A percentile compares a stretch with the other conserved stretches of the same genome.
Evolutionary conservation across 2,113 vertebrate genomes (phyloP).

Genomic region (Ahaetulla prasina): DNA sequence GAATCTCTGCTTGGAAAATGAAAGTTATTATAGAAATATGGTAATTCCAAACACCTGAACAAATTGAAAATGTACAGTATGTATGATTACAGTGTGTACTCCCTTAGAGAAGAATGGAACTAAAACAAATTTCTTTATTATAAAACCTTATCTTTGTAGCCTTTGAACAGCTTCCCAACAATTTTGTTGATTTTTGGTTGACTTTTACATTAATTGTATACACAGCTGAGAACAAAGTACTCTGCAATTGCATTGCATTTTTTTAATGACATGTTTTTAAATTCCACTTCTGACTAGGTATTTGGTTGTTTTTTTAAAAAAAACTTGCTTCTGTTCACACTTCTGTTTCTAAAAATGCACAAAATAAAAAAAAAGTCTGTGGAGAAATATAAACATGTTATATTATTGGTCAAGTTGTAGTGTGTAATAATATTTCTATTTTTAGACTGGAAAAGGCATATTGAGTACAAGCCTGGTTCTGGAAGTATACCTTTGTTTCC

Average conservation of each 20-base stretch:
- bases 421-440: not conserved
- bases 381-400: not conserved
- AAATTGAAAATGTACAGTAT: not conserved
- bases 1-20: not conserved
- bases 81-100: not conserved
- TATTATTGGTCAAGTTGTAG: not conserved
- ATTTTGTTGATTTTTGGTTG: not conserved
- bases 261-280: not conserved
- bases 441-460: conserved; percentile 86
- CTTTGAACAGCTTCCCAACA: not conserved
- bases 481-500: conserved; percentile 90
- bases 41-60: not conserved
- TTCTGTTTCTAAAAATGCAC: not conserved
- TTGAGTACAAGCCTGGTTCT: conserved; percentile 88
- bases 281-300: not conserved
- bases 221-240: not conserved
- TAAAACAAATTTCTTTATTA: not conserved
- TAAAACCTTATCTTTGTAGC: not conserved
- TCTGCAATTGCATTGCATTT: not conserved
- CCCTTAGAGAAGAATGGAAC: not conserved
- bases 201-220: not conserved
- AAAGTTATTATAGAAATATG: not conserved
- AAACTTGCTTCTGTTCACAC: not conserved
- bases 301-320: not conserved
- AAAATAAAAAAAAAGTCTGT: not conserved